A percentile compares a stretch with the other conserved stretches of the same genome.
Evolutionary conservation across 1,140 invertebrate genomes (phyloP).

Genomic region (Drosophila baimaii): DNA sequence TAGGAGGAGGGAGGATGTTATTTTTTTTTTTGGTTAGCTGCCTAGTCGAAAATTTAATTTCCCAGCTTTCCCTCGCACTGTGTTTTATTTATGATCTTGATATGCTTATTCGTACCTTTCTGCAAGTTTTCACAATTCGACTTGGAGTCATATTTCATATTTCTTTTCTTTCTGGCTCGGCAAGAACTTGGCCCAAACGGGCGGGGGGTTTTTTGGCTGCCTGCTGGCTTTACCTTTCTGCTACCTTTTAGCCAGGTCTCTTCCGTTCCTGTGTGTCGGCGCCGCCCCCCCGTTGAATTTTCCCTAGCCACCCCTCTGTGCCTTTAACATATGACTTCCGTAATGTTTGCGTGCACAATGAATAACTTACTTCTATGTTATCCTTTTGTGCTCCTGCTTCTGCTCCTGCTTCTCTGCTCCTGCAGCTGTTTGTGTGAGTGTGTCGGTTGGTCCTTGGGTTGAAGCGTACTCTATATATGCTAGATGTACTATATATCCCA

Average conservation of each 20-base stretch:
- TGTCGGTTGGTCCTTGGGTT: constrained; percentile 19
- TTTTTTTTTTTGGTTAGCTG: constrained; percentile 37
- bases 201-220: constrained; percentile 8
- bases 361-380: constrained; percentile 81
- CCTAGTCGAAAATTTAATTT: constrained; percentile 83
- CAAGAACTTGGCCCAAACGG: constrained; percentile 60
- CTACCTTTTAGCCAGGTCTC: constrained; percentile 56
- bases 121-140: constrained; percentile 83
- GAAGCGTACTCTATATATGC: not conserved
- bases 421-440: constrained; percentile 24
- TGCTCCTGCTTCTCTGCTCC: constrained; percentile 16
- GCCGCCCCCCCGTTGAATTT: constrained; percentile 17
- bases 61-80: constrained; percentile 57
- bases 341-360: constrained; percentile 83
- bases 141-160: constrained; percentile 81
- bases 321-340: constrained; percentile 82
- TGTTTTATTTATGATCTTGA: constrained; percentile 82
- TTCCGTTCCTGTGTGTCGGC: constrained; percentile 24
- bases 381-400: constrained; percentile 63
- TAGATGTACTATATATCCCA: constrained; percentile 23
- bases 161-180: constrained; percentile 59
- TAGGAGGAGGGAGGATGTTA: constrained; percentile 4
- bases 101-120: constrained; percentile 82
- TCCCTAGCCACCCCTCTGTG: constrained; percentile 43
- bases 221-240: constrained; percentile 62